Conservation (phyloP, 1,140 invertebrate species). For the Wiebesia pumilae region DNA sequence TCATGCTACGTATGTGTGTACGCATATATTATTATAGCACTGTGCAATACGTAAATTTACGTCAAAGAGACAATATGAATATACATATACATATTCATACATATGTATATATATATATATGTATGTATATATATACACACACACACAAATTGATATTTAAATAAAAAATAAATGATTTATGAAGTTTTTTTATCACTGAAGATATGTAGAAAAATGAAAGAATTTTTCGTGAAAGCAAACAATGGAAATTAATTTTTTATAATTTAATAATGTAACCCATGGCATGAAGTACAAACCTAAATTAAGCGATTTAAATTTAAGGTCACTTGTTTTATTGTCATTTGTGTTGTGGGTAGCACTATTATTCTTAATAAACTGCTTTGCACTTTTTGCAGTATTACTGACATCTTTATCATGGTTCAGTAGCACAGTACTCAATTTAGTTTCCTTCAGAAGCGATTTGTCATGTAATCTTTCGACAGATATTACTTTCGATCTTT, state of each 20-base stretch:
- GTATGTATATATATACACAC: too few species aligned
- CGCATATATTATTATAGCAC: too few species aligned
- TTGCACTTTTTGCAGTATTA: background rate
- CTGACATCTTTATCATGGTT: background rate
- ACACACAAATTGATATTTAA: too few species aligned
- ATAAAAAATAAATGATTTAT: too few species aligned
- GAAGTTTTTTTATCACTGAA: background rate
- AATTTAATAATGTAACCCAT: background rate
- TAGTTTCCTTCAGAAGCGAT: background rate
- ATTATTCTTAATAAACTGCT: background rate
- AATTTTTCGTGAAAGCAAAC: background rate
- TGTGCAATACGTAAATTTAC: too few species aligned
- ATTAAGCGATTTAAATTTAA: background rate
- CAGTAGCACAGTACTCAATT: background rate
- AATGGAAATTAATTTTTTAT: background rate
- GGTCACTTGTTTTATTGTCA: conserved; percentile 8
- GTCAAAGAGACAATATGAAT: too few species aligned
- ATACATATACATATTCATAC: too few species aligned
- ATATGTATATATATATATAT: too few species aligned
- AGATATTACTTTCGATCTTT: background rate
- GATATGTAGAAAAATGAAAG: background rate
- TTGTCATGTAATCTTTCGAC: background rate
- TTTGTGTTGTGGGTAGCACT: background rate
- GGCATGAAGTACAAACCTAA: background rate
- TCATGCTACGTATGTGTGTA: too few species aligned